These are phyloP conservation scores for Galago senegalensis DNA, from an alignment of 2,797 vertebrate species.

Conservation along the genomic window DNA sequence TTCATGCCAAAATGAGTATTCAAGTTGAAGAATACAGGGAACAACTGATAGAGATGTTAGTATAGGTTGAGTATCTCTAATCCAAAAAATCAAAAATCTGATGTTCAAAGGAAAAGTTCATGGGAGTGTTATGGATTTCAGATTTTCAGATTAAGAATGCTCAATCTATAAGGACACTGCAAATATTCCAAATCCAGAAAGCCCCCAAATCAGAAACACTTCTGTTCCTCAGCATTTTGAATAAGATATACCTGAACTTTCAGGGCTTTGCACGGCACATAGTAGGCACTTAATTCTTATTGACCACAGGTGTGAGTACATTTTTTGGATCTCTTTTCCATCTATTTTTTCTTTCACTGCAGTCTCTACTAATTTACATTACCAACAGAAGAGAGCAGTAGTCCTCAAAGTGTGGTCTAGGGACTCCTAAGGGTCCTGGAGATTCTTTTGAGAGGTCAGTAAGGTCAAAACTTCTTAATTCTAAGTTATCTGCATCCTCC, in stretches of 20 bases:
- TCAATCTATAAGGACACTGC: background rate
- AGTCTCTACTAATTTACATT: background rate
- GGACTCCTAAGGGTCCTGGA: background rate
- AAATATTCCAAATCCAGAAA: background rate
- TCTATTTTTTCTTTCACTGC: background rate
- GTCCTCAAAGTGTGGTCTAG: background rate
- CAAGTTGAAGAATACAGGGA: background rate
- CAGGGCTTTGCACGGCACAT: background rate
- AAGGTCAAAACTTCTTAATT: constrained; percentile 29
- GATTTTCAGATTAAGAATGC: background rate
- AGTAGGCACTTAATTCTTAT: background rate
- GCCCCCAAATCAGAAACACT: background rate
- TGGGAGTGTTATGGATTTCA: background rate
- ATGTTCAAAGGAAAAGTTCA: background rate
- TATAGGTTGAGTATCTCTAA: background rate
- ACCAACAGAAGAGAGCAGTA: background rate
- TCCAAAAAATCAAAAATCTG: background rate
- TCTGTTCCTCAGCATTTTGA: background rate
- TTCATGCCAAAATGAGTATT: background rate
- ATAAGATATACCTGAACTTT: background rate
- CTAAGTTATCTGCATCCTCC: background rate
- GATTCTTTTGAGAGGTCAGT: background rate
- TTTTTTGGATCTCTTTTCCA: background rate
- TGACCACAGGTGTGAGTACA: background rate
- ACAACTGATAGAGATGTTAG: background rate